Evolutionary conservation across 2,888 invertebrate genomes (phyloP), one percentile per base, ranked within the genome.

Genomic region (Diaprepes abbreviatus): DNA sequence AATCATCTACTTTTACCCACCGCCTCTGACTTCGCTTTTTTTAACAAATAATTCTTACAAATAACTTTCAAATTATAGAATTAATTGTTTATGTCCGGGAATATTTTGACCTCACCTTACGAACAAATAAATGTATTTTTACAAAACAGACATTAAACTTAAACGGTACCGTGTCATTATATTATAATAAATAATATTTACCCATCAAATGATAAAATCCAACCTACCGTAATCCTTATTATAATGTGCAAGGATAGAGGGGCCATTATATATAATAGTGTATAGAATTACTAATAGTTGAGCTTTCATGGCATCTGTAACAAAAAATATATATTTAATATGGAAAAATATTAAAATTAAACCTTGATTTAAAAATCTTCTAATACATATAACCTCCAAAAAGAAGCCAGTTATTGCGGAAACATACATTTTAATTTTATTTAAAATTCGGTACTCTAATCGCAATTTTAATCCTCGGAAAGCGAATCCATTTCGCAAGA

Each of bases 141-240:
- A 43, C 9, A 48, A n/a, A 9, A 50, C 28, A 16, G 28, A 50
- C 48, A 28, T 50, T 50, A 16, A 50, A 50, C 14, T 14, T 38
- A 3, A 38, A 16, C 7, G 6, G 38, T 38, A 45, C n/a, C 2
- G n/a, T 2, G 17, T 17, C 5, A 48, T 48, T 48, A n/a, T n/a
- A n/a, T 35, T n/a, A 35, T 35, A 35, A n/a, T n/a, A 48, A 28
- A 28, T 50, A 50, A 28, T 28, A 50, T 31, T 50, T 50, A 28
- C 28, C 9, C 5, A 14, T 6, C 7, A n/a, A 48, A 50, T 28
- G 28, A 31, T 12, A 50, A 28, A n/a, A 9, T 43, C 9, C 1
- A 28, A 50, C 48, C 28, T 28, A 50, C 48, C 48, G 28, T 50
- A 50, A 28, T 24, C 28, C 10, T 14, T 28, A 50, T 28, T 50